Evolutionary conservation across 1,140 invertebrate species (phyloP), one percentile per base, ranked within the genome.

Genomic region (Leptinotarsa defecta): DNA sequence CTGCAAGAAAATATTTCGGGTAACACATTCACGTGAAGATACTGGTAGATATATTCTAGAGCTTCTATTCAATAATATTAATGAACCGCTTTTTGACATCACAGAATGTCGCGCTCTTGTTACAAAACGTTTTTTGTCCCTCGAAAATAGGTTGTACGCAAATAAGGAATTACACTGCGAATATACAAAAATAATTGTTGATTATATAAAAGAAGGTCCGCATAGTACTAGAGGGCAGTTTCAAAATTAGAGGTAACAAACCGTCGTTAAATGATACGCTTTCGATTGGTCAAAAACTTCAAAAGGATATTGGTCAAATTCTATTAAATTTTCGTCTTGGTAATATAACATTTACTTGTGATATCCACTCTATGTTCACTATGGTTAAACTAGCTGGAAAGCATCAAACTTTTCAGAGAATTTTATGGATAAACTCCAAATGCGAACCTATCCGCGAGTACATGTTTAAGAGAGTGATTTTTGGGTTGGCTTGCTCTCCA

Each of bases 161-260:
- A 62, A 62, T 20, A 17, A 17, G 57, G 4, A 62, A 17, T 62
- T 62, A 62, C 20, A 62, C 0, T 4, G 17, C 19, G 57, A 13
- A 20, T 62, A 62, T 20, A 13, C 57, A 20, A 17, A 62, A 62
- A n/a, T 62, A n/a, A 62, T 62, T 17, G 17, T 17, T 20, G 57
- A 62, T n/a, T 62, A 62, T 62, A 8, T 62, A n/a, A 20, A 62
- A n/a, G 4, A n/a, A 34, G 27, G 27, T 34, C 27, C 27, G 27
- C 27, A 34, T 34, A 52, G 57, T 79, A 65, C 80, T 43, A 49
- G 62, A 81, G 74, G 80, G 87, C 76, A 80, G 87, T 80, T 64
- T 65, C 81, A 57, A 65, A 80, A 20, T 74, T 74, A 2, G 79
- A 80, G 24, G 22, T 6, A 34, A 34, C 27, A 6, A 34, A 34